Evolutionary conservation across 2,113 vertebrate species (phyloP).

Genomic region (Vireo altiloquus): DNA sequence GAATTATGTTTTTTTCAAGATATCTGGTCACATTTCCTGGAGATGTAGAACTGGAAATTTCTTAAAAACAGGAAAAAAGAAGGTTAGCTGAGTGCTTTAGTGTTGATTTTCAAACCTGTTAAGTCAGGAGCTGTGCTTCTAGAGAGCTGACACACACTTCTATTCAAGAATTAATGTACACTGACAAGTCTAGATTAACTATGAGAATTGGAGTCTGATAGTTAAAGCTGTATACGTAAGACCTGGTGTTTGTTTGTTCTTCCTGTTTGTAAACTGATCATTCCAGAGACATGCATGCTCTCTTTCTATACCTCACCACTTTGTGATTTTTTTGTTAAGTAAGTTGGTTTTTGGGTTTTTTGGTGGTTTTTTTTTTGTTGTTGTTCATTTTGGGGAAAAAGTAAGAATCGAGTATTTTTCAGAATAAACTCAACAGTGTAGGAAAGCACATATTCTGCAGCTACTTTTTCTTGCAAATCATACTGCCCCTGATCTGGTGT

Average conservation of each 20-base stretch:
- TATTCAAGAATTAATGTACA: neutral
- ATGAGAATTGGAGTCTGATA: neutral
- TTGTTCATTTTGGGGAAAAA: neutral
- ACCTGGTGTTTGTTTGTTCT: neutral
- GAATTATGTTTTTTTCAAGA: slow-evolving; percentile 15
- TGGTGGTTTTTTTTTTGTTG: neutral
- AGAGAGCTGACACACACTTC: neutral
- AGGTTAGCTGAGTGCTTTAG: neutral
- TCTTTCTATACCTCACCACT: neutral
- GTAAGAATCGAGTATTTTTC: neutral
- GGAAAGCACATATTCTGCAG: neutral
- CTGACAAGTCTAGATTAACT: neutral
- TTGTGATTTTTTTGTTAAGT: neutral
- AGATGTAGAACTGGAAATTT: neutral
- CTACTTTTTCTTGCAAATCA: neutral
- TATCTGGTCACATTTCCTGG: neutral
- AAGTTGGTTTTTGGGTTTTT: too few relatives aligned
- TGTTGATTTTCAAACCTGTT: neutral
- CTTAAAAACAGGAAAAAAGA: neutral
- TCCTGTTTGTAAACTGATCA: neutral
- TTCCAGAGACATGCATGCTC: rapidly evolving
- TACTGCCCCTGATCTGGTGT: neutral
- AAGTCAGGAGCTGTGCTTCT: neutral
- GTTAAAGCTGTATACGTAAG: neutral
- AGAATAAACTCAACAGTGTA: neutral